A percentile compares a stretch with the other conserved stretches of the same genome.
Conservation (phyloP, 2,113 vertebrate species). For the Copsychus sechellarum region DNA sequence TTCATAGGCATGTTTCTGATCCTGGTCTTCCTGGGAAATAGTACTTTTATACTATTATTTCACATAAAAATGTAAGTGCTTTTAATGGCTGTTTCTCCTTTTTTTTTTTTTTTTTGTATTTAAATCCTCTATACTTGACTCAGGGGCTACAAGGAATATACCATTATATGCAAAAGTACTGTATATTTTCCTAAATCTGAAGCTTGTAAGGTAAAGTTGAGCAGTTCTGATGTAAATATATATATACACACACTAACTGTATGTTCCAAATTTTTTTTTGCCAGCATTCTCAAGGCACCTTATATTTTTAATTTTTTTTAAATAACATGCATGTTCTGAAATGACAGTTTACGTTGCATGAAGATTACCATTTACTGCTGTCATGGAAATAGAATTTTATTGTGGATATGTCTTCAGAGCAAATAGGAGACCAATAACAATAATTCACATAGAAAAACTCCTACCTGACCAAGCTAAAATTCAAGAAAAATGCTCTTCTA, state of each 20-base stretch:
- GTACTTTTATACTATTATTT: slow-evolving; percentile 80
- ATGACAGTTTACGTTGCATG: slow-evolving; percentile 83
- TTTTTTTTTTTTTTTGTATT: slow-evolving; percentile 68
- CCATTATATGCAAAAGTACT: slow-evolving; percentile 92
- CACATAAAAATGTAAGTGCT: slow-evolving; percentile 82
- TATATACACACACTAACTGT: slow-evolving; percentile 61
- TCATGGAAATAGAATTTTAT: slow-evolving; percentile 78
- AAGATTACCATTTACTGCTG: slow-evolving; percentile 79
- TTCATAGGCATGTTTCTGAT: slow-evolving; percentile 90
- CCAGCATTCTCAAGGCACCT: slow-evolving; percentile 85
- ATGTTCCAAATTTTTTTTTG: slow-evolving; percentile 84
- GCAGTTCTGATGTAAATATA: slow-evolving; percentile 79
- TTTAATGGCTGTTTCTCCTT: slow-evolving; percentile 81
- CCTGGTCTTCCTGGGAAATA: slow-evolving; percentile 88
- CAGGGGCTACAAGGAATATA: slow-evolving; percentile 91
- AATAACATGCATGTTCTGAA: slow-evolving; percentile 85
- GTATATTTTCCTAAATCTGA: slow-evolving; percentile 90
- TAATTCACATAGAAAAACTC: slow-evolving; percentile 37
- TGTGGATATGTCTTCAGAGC: slow-evolving; percentile 79
- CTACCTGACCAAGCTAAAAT: slow-evolving; percentile 33
- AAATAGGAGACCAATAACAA: slow-evolving; percentile 66
- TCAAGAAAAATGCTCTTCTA: slow-evolving; percentile 33
- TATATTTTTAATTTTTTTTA: slow-evolving; percentile 83
- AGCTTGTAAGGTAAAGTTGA: slow-evolving; percentile 84
- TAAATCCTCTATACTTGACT: slow-evolving; percentile 92